phyloP scores from a whole-genome alignment of 2,797 vertebrate species.

The Anguilla anguilla region DNA sequence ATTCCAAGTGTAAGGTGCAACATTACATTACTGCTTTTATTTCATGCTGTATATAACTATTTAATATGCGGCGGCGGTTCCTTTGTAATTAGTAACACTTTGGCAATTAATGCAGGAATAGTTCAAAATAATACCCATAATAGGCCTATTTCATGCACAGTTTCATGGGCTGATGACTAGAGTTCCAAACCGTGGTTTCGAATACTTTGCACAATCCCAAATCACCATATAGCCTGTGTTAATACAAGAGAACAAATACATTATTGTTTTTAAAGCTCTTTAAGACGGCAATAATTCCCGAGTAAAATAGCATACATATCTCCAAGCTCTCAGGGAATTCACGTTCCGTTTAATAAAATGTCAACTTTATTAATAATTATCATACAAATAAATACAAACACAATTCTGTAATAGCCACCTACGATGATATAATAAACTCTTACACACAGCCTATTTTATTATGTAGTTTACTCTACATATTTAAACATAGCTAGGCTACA shows the following conservation, averaged over 20 bases:
- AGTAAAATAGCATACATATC: background rate
- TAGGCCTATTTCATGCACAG: background rate
- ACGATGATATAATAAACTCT: background rate
- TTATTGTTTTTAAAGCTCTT: background rate
- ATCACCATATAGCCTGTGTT: background rate
- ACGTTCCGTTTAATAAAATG: background rate
- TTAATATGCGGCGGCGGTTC: background rate
- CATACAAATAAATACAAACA: conserved; percentile 21
- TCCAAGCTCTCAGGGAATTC: background rate
- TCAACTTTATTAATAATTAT: conserved; percentile 10
- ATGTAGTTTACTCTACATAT: background rate
- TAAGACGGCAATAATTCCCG: background rate
- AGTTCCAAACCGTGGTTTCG: background rate
- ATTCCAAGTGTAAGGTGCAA: background rate
- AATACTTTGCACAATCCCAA: background rate
- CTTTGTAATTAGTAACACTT: background rate
- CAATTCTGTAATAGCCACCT: background rate
- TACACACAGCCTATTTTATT: conserved; percentile 18
- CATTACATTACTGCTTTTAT: too few species aligned
- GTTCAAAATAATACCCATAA: background rate
- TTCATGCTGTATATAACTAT: too few species aligned
- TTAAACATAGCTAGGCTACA: conserved; percentile 9
- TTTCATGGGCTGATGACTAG: background rate
- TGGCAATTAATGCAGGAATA: too few species aligned
- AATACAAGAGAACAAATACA: background rate